Evolutionary conservation across 1,140 invertebrate species (phyloP).

Genomic region (Platorchestia sp.): DNA sequence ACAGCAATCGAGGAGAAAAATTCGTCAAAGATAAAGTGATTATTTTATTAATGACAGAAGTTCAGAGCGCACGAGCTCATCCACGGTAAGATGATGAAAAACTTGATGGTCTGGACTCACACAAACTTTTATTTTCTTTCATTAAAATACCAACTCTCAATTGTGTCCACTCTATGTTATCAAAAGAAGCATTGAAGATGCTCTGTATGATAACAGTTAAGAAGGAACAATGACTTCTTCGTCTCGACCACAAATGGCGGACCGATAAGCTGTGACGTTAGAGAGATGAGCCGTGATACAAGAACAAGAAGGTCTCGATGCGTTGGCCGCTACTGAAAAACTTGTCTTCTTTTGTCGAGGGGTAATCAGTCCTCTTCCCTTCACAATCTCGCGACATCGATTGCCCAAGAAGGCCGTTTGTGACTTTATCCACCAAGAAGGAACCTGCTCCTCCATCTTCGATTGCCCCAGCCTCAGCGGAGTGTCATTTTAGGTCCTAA

Average conservation of each 20-base stretch:
- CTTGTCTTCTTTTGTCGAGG: conserved; percentile 10
- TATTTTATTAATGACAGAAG: not conserved
- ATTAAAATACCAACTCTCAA: not conserved
- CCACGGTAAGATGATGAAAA: not conserved
- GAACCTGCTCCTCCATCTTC: not conserved
- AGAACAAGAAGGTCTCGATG: not conserved
- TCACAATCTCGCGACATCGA: conserved; percentile 25
- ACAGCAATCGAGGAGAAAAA: not conserved
- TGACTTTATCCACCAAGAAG: not conserved
- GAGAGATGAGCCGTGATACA: not conserved
- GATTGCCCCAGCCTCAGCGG: conserved; percentile 6
- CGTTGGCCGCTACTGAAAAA: not conserved
- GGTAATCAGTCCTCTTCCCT: not conserved
- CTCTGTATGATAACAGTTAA: not conserved
- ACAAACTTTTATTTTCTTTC: not conserved
- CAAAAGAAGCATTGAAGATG: not conserved
- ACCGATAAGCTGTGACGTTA: not conserved
- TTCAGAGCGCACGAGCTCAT: not conserved
- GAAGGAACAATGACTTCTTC: not conserved
- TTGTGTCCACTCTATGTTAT: not conserved
- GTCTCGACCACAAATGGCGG: not conserved
- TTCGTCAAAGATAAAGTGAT: not conserved
- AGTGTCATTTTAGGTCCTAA: conserved; percentile 15
- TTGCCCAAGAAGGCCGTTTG: not conserved
- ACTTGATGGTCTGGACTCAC: too few species aligned